Evolutionary conservation across 2,113 vertebrate genomes (phyloP).

Genomic region (Psephotus haematonotus): DNA sequence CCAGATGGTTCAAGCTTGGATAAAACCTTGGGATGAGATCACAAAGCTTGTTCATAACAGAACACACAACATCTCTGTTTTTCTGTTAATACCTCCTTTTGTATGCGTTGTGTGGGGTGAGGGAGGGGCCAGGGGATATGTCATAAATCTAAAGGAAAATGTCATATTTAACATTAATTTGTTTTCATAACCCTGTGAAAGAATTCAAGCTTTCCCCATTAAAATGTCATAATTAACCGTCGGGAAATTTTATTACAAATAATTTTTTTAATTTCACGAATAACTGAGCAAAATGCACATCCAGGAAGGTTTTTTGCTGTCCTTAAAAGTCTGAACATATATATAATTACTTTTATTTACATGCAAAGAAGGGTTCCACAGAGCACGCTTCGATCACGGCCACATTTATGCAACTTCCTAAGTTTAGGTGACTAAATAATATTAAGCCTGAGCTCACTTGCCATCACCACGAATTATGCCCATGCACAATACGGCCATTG

Average conservation of each 20-base stretch:
- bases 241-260: constrained; percentile 48
- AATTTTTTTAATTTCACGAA: constrained; percentile 5
- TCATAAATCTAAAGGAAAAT: constrained; percentile 61
- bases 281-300: not conserved
- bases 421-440: constrained; percentile 14
- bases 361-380: not conserved
- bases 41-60: constrained; percentile 73
- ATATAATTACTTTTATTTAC: not conserved
- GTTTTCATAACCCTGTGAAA: constrained; percentile 60
- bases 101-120: constrained; percentile 48
- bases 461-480: not conserved
- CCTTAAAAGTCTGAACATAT: not conserved
- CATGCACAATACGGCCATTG: constrained; percentile 3
- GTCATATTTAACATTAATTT: constrained; percentile 66
- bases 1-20: constrained; percentile 82
- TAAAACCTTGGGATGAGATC: constrained; percentile 79
- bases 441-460: not conserved
- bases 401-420: not conserved
- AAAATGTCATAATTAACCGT: constrained; percentile 61
- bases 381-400: not conserved
- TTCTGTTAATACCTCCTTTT: constrained; percentile 63
- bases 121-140: constrained; percentile 25
- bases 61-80: constrained; percentile 69
- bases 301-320: not conserved
- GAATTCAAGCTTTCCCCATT: constrained; percentile 50